A percentile compares a stretch with the other conserved stretches of the same genome.
Evolutionary conservation across 2,113 vertebrate genomes (phyloP).

Genomic region (Etheostoma spectabile): DNA sequence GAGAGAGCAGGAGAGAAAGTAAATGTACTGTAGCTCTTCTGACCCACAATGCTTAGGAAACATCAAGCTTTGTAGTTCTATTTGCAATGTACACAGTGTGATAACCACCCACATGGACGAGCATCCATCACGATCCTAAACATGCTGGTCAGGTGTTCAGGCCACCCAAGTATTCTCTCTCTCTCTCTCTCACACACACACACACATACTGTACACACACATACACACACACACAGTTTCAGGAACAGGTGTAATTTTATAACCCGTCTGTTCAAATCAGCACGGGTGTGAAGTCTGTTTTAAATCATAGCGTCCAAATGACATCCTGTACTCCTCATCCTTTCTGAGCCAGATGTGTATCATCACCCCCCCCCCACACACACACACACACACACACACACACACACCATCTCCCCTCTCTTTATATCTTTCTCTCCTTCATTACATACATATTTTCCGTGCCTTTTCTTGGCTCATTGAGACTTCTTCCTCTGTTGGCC

Average conservation of each 20-base stretch:
- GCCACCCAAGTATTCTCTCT: constrained; percentile 48
- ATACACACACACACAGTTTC: constrained; percentile 7
- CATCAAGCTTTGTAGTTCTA: background rate
- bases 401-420: no score
- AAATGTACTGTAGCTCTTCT: background rate
- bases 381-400: no score
- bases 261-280: background rate
- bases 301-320: constrained; percentile 40
- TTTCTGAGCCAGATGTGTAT: constrained; percentile 52
- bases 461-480: constrained; percentile 63
- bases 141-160: constrained; percentile 44
- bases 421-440: constrained; percentile 34
- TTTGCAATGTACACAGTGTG: constrained; percentile 13
- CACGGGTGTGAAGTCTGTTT: constrained; percentile 5
- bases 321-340: constrained; percentile 31
- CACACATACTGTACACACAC: background rate
- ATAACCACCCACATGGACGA: constrained; percentile 38
- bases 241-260: constrained; percentile 49
- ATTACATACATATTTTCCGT: constrained; percentile 64
- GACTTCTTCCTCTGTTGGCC: constrained; percentile 28
- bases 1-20: background rate
- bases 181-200: background rate
- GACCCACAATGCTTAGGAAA: background rate
- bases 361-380: constrained; percentile 21
- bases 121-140: constrained; percentile 21